Conservation (phyloP, 2,888 invertebrate genomes). For the Serripes groenlandicus region DNA sequence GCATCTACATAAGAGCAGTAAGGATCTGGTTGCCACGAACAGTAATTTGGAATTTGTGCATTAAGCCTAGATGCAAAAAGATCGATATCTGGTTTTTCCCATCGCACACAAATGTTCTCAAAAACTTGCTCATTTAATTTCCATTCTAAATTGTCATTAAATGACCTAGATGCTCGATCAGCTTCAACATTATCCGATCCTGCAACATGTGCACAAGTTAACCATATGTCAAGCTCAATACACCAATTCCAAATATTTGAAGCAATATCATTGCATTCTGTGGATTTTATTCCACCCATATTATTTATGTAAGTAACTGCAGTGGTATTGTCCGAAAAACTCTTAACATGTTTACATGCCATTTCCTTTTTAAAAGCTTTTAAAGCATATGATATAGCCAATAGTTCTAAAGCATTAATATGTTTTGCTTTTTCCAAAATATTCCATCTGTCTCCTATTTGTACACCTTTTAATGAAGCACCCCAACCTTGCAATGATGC, state of each 20-base stretch:
- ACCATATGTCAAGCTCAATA: background rate
- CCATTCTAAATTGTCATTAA: constrained; percentile 18
- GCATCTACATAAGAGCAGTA: background rate
- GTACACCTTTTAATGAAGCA: background rate
- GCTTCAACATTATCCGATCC: constrained; percentile 5
- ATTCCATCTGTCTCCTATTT: constrained; percentile 35
- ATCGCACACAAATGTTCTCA: background rate
- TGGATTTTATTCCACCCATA: constrained; percentile 34
- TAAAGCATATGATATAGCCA: constrained; percentile 23
- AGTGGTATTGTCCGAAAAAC: constrained; percentile 45
- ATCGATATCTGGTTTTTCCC: background rate
- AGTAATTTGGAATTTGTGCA: constrained; percentile 1
- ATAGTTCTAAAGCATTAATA: constrained; percentile 37
- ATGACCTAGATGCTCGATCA: background rate
- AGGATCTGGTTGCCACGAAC: constrained; percentile 16
- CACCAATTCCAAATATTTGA: constrained; percentile 32
- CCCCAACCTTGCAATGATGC: constrained; percentile 35
- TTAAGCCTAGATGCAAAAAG: constrained; percentile 21
- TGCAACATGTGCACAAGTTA: background rate
- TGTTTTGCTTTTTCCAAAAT: constrained; percentile 4
- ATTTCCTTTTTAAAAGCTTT: constrained; percentile 17
- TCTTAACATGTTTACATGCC: constrained; percentile 33
- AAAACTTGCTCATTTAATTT: background rate
- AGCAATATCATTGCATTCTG: constrained; percentile 8
- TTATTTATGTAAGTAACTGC: constrained; percentile 49